Evolutionary conservation across 2,888 invertebrate genomes (phyloP).

Genomic region (Exocentrus adspersus): DNA sequence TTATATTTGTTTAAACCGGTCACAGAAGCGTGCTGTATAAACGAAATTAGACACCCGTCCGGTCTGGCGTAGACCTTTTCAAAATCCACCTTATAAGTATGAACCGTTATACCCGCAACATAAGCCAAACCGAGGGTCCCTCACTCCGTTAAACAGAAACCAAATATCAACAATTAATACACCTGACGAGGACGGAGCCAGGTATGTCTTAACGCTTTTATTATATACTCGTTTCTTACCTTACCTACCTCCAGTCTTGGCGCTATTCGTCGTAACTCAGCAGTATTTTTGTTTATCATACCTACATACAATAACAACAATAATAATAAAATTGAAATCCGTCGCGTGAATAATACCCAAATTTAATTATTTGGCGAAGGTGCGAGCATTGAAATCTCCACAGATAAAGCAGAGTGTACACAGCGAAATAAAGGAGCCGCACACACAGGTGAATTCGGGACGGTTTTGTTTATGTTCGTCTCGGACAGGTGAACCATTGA

Average conservation of each 20-base stretch:
- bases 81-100: constrained; percentile 21
- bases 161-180: constrained; percentile 30
- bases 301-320: constrained; percentile 4
- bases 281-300: neutral
- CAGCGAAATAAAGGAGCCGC: constrained; percentile 11
- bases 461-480: constrained; percentile 35
- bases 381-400: neutral
- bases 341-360: no score
- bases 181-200: constrained; percentile 32
- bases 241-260: constrained; percentile 8
- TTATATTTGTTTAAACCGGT: neutral
- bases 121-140: constrained; percentile 30
- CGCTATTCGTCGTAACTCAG: constrained; percentile 19
- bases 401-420: neutral
- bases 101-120: constrained; percentile 37
- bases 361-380: neutral
- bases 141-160: constrained; percentile 40
- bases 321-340: no score
- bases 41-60: neutral
- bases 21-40: neutral
- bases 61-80: constrained; percentile 1
- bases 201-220: constrained; percentile 24
- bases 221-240: constrained; percentile 17
- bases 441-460: constrained; percentile 29
- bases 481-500: constrained; percentile 40